These are phyloP conservation scores for Aphidius gifuensis DNA, from an alignment of 1,140 invertebrate genomes.

Conservation along the genomic window DNA sequence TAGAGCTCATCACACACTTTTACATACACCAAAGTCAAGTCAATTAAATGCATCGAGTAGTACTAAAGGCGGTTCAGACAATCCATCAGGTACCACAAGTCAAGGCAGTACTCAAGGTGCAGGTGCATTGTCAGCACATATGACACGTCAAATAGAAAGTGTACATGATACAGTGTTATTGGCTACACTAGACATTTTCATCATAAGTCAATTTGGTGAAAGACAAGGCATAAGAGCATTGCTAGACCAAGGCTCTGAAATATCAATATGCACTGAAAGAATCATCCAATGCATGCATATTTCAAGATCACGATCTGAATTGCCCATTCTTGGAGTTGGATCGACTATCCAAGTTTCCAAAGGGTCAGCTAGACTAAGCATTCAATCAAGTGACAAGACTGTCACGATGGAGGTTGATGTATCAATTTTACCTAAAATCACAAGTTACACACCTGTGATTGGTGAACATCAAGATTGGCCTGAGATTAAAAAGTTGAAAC, in stretches of 20 bases:
- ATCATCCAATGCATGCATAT: background rate
- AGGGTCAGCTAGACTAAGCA: background rate
- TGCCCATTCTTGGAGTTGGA: background rate
- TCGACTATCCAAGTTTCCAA: background rate
- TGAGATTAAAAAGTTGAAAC: background rate
- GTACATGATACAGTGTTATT: too few relatives aligned
- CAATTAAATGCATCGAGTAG: too few relatives aligned
- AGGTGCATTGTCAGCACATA: too few relatives aligned
- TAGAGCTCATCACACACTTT: too few relatives aligned
- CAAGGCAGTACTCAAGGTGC: too few relatives aligned
- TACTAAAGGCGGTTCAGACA: too few relatives aligned
- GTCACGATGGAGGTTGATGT: background rate
- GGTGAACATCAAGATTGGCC: too few relatives aligned
- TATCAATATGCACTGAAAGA: background rate
- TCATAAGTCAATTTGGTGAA: background rate
- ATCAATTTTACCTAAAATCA: background rate
- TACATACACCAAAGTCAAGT: too few relatives aligned
- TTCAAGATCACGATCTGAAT: background rate
- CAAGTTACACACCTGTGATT: background rate
- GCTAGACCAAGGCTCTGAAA: slow-evolving; percentile 1
- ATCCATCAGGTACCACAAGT: too few relatives aligned
- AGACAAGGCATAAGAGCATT: background rate
- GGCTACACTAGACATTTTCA: too few relatives aligned
- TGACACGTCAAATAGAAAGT: too few relatives aligned
- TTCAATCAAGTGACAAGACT: background rate